Base-by-base conservation (phyloP, 1,140 invertebrate genomes). In the Chrysoperla carnea region DNA sequence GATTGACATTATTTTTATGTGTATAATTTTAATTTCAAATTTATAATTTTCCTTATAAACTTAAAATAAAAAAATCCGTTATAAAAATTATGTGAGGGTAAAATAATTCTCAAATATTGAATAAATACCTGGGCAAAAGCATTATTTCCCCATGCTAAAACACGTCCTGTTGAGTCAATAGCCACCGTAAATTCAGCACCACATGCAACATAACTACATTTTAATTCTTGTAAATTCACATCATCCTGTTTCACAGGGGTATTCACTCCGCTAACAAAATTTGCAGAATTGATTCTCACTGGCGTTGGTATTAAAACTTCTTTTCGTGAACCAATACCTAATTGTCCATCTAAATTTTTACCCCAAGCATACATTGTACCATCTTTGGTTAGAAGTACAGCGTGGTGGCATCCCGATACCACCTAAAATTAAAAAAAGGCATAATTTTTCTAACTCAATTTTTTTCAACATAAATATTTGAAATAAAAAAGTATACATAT, bases 181-280 rank as follows among this genome's bases (percentile, higher is more conserved):
- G 73, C 74, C 46, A 82, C 59, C n/a, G 76, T 81, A 52, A 73
- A 83, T 54, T 83, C 78, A 41, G 72, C 71, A 15, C 81, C 80
- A 54, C 78, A 79, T 29, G 61, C 64, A 42, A 79, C 62, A 48
- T 69, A 61, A 23, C 63, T 53, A 29, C 61, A 50, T 45, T 61
- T 63, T 23, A 64, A 55, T 12, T 57, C 33, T 46, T 52, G 47
- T 23, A 33, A 12, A 42, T 49, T 45, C 14, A 14, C 37, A 38
- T 50, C 43, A 31, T 31, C 43, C 11, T 41, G 37, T 27, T 48
- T 6, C 6, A 41, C 39, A 13, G 47, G 46, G 5, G 47, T 39
- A 27, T 43, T 48, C 6, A 35, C 9, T 29, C 49, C 46, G 38
- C 35, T 49, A 29, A 50, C 44, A 11, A 38, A 38, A 31, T 50